Evolutionary conservation across 1,140 invertebrate species (phyloP).

Genomic region (Stenopsyche tienmushanensis): DNA sequence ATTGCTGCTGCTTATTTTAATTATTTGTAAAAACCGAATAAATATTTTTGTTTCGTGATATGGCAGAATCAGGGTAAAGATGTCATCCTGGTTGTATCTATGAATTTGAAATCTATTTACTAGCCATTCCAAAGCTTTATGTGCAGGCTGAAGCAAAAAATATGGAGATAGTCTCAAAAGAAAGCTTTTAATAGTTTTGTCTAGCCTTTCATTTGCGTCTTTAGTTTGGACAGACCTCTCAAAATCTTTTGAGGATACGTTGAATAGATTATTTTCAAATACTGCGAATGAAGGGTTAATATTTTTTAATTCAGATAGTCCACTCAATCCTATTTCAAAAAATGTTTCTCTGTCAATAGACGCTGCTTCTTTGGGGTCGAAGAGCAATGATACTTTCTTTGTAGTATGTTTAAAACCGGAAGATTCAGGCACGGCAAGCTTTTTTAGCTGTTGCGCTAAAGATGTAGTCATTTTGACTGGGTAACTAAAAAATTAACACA

Average conservation of each 20-base stretch:
- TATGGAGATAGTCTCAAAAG: conserved; percentile 82
- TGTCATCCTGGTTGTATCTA: conserved; percentile 78
- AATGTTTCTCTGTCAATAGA: conserved; percentile 79
- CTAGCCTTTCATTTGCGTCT: conserved; percentile 74
- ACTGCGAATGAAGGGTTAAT: conserved; percentile 70
- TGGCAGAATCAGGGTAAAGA: conserved; percentile 80
- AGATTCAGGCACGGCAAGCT: conserved; percentile 78
- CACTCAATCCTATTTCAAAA: conserved; percentile 80
- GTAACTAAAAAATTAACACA: background rate
- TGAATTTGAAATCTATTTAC: conserved; percentile 86
- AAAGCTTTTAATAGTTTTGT: conserved; percentile 78
- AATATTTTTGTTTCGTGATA: conserved; percentile 92
- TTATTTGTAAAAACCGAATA: conserved; percentile 75
- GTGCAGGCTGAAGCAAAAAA: conserved; percentile 77
- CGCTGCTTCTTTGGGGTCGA: conserved; percentile 86
- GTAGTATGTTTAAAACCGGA: conserved; percentile 66
- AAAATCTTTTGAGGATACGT: conserved; percentile 68
- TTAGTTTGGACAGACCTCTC: conserved; percentile 76
- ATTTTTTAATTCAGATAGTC: conserved; percentile 76
- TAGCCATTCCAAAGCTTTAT: conserved; percentile 92
- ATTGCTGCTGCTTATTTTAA: conserved; percentile 62
- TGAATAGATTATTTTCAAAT: conserved; percentile 78
- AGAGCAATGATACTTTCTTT: conserved; percentile 78
- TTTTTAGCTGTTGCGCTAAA: conserved; percentile 79
- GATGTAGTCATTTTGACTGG: conserved; percentile 60